Evolutionary conservation across 2,797 vertebrate genomes (phyloP).

Genomic region (Sebastes taczanowskii): DNA sequence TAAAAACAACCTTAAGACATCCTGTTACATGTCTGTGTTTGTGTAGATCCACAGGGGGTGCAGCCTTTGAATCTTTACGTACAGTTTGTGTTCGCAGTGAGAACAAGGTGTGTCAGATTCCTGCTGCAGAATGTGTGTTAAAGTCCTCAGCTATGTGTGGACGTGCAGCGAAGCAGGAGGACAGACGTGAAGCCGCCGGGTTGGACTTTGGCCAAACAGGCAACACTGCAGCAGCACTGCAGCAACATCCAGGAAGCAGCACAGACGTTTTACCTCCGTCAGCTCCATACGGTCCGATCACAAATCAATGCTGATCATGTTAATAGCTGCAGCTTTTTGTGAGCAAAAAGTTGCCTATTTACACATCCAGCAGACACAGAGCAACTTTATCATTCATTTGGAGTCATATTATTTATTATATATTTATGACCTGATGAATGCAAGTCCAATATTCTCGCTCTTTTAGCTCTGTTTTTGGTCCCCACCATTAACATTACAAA

Average conservation of each 20-base stretch:
- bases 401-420: too few species aligned
- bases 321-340: not conserved
- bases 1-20: too few species aligned
- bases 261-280: not conserved
- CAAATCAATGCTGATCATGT: not conserved
- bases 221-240: not conserved
- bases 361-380: too few species aligned
- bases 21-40: not conserved
- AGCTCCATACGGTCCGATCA: not conserved
- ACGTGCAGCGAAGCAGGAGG: conserved; percentile 1
- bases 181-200: not conserved
- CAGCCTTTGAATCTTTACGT: not conserved
- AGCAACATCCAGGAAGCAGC: not conserved
- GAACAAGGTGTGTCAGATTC: conserved; percentile 15
- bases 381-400: too few species aligned
- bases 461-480: too few species aligned
- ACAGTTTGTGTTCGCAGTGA: not conserved
- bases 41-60: not conserved
- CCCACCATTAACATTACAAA: too few species aligned
- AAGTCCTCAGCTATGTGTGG: not conserved
- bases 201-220: conserved; percentile 24
- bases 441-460: too few species aligned
- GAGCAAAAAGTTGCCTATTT: not conserved
- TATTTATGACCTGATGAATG: too few species aligned
- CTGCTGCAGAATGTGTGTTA: not conserved